Percentiles rank a stretch among this genome's conserved stretches.
Evolutionary conservation across 2,888 invertebrate genomes (phyloP).

Genomic region (Hirtodrosophila histrioides): DNA sequence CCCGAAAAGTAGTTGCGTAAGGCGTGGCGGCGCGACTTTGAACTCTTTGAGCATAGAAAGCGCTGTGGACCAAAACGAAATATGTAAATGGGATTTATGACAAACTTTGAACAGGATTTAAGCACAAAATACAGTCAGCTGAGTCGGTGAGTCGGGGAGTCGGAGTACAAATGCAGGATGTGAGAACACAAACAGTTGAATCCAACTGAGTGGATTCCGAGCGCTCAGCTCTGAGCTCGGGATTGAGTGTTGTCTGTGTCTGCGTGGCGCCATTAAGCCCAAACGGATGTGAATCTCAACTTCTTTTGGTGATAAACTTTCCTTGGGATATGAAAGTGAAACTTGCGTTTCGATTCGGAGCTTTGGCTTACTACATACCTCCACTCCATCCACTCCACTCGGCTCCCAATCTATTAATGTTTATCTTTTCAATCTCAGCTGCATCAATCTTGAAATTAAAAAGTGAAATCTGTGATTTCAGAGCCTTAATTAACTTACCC

Average conservation of each 20-base stretch:
- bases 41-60: conserved; percentile 44
- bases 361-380: no score
- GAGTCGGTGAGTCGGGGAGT: conserved; percentile 13
- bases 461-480: no score
- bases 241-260: not conserved
- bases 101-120: conserved; percentile 76
- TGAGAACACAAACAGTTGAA: conserved; percentile 54
- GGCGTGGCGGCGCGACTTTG: conserved; percentile 23
- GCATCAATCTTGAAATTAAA: no score
- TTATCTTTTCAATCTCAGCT: no score
- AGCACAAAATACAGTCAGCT: conserved; percentile 39
- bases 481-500: no score
- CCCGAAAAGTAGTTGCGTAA: conserved; percentile 19
- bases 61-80: conserved; percentile 48
- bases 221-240: conserved; percentile 5
- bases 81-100: conserved; percentile 78
- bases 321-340: conserved; percentile 17
- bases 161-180: conserved; percentile 22
- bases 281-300: conserved; percentile 37
- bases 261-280: conserved; percentile 36
- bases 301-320: conserved; percentile 32
- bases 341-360: conserved; percentile 10
- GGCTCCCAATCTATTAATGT: no score
- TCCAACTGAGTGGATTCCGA: conserved; percentile 68
- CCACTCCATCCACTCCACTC: no score